Evolutionary conservation across 1,140 invertebrate species (phyloP).

Genomic region (Globodera rostochiensis): DNA sequence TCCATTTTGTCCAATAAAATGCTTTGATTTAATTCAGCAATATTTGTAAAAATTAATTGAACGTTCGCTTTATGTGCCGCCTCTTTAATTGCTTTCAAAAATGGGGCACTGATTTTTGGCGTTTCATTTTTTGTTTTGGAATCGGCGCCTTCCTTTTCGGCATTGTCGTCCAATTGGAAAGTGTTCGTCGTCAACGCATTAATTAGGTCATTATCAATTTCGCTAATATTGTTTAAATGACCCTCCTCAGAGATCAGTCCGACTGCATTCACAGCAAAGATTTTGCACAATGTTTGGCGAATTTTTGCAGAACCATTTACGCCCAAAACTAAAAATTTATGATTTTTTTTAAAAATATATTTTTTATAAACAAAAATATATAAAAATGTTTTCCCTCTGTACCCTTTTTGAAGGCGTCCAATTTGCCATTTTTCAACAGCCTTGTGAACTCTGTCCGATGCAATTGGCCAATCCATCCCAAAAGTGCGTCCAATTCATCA

Average conservation of each 20-base stretch:
- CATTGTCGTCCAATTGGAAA: neutral
- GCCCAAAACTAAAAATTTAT: neutral
- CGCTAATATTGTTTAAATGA: neutral
- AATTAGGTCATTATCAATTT: neutral
- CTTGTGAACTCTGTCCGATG: neutral
- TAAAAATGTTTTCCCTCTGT: neutral
- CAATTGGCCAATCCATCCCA: neutral
- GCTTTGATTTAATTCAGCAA: no score
- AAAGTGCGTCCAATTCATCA: neutral
- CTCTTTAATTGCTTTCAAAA: no score
- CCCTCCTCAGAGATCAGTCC: neutral
- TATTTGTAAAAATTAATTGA: no score
- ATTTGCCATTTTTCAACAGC: neutral
- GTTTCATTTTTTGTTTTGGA: neutral
- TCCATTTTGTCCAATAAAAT: no score
- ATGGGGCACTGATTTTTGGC: neutral
- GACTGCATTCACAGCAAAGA: neutral
- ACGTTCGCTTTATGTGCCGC: no score
- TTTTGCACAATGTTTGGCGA: neutral
- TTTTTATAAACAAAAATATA: neutral
- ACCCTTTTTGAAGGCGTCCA: neutral
- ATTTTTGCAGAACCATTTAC: neutral
- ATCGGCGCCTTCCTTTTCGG: neutral
- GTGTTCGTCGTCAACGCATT: neutral
- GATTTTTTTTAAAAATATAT: neutral